Evolutionary conservation across 2,113 vertebrate genomes (phyloP).

Genomic region (Anhinga anhinga): DNA sequence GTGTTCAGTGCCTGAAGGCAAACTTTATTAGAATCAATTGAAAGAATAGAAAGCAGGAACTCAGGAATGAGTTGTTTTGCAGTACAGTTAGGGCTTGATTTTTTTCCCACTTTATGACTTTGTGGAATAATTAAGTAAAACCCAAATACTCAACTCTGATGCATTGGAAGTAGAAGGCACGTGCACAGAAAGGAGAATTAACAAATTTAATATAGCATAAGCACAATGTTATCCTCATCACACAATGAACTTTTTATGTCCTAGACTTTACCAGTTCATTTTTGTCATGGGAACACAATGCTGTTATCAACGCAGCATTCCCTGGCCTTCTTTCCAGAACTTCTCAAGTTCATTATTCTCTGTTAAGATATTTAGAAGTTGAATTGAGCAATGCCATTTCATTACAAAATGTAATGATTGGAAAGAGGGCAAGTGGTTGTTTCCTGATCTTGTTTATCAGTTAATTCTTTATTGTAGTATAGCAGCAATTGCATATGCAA

Average conservation of each 20-base stretch:
- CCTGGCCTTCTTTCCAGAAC: conserved; percentile 50
- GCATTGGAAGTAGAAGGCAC: conserved; percentile 31
- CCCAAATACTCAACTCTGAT: neutral
- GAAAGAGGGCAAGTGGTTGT: conserved; percentile 57
- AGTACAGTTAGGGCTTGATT: neutral
- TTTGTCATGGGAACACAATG: conserved; percentile 40
- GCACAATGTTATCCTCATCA: conserved; percentile 54
- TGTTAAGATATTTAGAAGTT: conserved; percentile 72
- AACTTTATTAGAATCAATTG: neutral
- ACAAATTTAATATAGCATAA: neutral
- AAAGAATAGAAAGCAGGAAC: neutral
- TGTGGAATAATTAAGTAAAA: neutral
- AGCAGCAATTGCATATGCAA: conserved; percentile 56
- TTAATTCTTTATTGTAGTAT: conserved; percentile 70
- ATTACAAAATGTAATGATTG: conserved; percentile 60
- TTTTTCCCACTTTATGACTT: neutral
- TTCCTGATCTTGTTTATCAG: conserved; percentile 73
- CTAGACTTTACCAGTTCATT: conserved; percentile 36
- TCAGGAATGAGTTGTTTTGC: neutral
- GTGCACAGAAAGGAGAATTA: neutral
- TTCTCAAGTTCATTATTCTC: conserved; percentile 53
- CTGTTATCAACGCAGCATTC: conserved; percentile 39
- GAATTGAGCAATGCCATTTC: conserved; percentile 67
- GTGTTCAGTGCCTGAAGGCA: neutral
- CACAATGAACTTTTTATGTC: conserved; percentile 6